Evolutionary conservation across 53 echinoderm and acorn worm species (phyloP).

Genomic region (Temnopleurus reevesii): DNA sequence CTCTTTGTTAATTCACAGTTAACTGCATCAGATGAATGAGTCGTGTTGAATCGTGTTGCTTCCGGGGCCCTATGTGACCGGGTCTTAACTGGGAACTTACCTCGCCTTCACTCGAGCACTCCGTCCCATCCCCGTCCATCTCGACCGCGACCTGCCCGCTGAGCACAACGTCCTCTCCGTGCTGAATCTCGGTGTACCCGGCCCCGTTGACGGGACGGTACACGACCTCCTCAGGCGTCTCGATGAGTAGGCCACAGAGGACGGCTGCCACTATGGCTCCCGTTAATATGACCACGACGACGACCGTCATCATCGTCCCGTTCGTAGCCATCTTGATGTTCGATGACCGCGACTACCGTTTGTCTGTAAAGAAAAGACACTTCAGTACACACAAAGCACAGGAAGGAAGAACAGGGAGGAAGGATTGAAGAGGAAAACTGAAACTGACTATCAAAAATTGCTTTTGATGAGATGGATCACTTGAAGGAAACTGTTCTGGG

Average conservation of each 20-base stretch:
- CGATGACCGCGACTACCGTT: neutral
- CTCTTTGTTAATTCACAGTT: too few species aligned
- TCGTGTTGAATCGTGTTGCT: too few species aligned
- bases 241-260: slow-evolving; percentile 28
- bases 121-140: neutral
- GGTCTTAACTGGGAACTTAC: too few species aligned
- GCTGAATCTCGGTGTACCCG: neutral
- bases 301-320: neutral
- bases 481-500: too few species aligned
- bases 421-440: too few species aligned
- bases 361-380: neutral
- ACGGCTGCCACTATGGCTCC: slow-evolving; percentile 5
- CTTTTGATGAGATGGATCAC: too few species aligned
- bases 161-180: slow-evolving; percentile 50
- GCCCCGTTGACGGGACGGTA: neutral
- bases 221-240: neutral
- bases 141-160: neutral
- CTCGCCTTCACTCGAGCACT: slow-evolving; percentile 14
- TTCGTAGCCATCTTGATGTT: neutral
- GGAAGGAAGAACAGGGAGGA: too few species aligned
- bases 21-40: too few species aligned
- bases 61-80: too few species aligned
- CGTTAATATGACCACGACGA: neutral
- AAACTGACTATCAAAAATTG: too few species aligned
- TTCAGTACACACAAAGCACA: neutral